A percentile compares a stretch with the other conserved stretches of the same genome.
phyloP scores from a whole-genome alignment of 2,113 vertebrate genomes.

The Plotosus lineatus region DNA sequence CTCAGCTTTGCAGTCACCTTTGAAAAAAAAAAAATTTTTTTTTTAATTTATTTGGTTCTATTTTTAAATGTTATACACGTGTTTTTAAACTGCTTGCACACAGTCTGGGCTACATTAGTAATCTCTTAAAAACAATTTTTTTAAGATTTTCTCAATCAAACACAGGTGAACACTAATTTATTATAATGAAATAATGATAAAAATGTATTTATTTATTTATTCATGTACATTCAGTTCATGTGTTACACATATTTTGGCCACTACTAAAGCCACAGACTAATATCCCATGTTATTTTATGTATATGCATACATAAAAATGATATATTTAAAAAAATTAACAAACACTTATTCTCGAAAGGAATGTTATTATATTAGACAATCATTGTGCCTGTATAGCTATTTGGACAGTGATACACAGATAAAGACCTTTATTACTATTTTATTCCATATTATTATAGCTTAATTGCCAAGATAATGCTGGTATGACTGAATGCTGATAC shows the following conservation, averaged over 20 bases:
- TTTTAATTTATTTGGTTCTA: background rate
- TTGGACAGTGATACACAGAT: background rate
- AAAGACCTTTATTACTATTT: background rate
- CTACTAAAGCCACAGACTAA: background rate
- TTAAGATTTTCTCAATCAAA: background rate
- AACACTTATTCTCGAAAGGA: background rate
- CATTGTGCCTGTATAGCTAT: background rate
- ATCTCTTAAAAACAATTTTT: background rate
- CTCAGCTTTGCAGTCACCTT: background rate
- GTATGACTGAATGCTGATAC: background rate
- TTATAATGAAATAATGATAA: background rate
- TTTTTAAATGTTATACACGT: background rate
- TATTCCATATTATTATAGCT: background rate
- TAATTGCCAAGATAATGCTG: background rate
- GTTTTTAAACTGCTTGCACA: background rate
- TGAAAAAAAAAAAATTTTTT: background rate
- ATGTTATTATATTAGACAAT: background rate
- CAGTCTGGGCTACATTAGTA: background rate
- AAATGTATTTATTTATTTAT: background rate
- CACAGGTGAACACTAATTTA: background rate
- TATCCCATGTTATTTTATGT: background rate
- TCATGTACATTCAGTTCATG: background rate
- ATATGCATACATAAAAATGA: background rate
- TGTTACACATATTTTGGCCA: background rate
- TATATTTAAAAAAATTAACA: background rate